Conservation (phyloP, 1,140 invertebrate genomes). For the Sycophaga agraensis region DNA sequence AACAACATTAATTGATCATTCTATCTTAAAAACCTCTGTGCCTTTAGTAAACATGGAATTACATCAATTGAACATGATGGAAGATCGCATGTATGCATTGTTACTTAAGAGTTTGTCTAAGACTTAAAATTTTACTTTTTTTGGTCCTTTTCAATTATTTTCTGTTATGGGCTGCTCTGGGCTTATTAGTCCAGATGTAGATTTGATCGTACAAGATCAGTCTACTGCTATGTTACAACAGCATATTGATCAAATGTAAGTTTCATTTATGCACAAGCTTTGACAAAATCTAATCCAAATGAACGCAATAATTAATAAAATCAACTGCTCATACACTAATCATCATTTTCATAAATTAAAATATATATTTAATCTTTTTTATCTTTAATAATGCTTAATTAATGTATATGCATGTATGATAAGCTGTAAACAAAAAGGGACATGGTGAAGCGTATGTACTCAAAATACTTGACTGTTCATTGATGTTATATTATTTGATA, state of each 20-base stretch:
- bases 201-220: conserved; percentile 47
- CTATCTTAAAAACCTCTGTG: conserved; percentile 34
- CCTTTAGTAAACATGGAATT: conserved; percentile 37
- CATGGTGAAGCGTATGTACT: conserved; percentile 16
- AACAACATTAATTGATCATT: conserved; percentile 25
- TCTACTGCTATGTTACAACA: conserved; percentile 38
- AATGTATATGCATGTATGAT: conserved; percentile 10
- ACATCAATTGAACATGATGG: conserved; percentile 39
- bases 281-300: background rate
- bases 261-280: conserved; percentile 32
- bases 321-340: background rate
- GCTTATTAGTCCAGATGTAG: conserved; percentile 49
- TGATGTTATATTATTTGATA: background rate
- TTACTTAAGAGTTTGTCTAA: conserved; percentile 41
- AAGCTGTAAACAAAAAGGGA: background rate
- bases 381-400: conserved; percentile 3
- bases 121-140: conserved; percentile 35
- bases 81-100: conserved; percentile 56
- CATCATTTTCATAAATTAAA: background rate
- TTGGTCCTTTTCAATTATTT: conserved; percentile 39
- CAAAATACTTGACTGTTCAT: too few species aligned
- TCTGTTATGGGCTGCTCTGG: conserved; percentile 41
- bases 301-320: background rate
- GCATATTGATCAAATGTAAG: conserved; percentile 46
- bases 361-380: conserved; percentile 5